A percentile compares a stretch with the other conserved stretches of the same genome.
Conservation (phyloP, 1,140 invertebrate genomes). For the Macrocentrus cingulum region DNA sequence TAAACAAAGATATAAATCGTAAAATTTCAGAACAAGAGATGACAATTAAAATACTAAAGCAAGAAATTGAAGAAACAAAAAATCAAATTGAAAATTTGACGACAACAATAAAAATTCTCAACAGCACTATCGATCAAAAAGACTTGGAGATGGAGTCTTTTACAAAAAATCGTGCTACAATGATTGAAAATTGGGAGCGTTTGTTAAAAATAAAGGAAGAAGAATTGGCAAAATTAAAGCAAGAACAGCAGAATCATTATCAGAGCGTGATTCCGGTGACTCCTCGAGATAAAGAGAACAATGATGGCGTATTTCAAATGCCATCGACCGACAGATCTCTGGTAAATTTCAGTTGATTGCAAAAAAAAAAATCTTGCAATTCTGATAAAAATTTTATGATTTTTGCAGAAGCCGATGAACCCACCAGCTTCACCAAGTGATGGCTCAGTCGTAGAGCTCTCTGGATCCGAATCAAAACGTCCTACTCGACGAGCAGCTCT, state of each 20-base stretch:
- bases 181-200: too few relatives aligned
- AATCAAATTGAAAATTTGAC: too few relatives aligned
- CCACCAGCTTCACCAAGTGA: constrained; percentile 25
- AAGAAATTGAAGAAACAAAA: too few relatives aligned
- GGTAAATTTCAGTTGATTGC: constrained; percentile 30
- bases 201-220: constrained; percentile 35
- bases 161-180: too few relatives aligned
- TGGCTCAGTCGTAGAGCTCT: constrained; percentile 37
- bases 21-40: constrained; percentile 5
- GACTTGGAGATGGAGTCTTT: too few relatives aligned
- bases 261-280: constrained; percentile 22
- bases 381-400: too few relatives aligned
- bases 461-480: constrained; percentile 34
- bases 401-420: too few relatives aligned
- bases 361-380: constrained; percentile 12
- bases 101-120: too few relatives aligned
- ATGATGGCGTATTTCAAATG: constrained; percentile 8
- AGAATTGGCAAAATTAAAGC: constrained; percentile 38
- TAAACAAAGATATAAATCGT: constrained; percentile 1
- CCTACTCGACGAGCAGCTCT: constrained; percentile 22
- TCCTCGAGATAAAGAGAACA: constrained; percentile 24
- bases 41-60: neutral
- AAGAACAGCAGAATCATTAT: constrained; percentile 37
- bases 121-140: too few relatives aligned
- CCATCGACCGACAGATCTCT: constrained; percentile 5